These are phyloP conservation scores for Scaptomyza tumidula DNA, from an alignment of 2,888 invertebrate genomes.

Conservation along the genomic window DNA sequence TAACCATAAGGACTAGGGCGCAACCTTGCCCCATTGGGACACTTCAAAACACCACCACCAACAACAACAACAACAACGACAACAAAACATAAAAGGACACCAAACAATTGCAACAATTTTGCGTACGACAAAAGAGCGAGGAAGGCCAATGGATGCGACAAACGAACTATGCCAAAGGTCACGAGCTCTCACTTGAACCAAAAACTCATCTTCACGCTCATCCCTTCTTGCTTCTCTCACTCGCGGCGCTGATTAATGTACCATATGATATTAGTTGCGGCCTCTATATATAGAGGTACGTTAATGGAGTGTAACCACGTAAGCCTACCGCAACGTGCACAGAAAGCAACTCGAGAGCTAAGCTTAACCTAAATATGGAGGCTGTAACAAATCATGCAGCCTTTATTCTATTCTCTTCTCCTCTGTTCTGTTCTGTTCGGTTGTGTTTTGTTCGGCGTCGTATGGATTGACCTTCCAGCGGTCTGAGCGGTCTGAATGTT, in stretches of 20 bases:
- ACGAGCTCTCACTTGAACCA: constrained; percentile 52
- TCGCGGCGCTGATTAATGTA: constrained; percentile 47
- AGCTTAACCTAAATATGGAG: constrained; percentile 70
- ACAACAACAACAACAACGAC: too few species aligned
- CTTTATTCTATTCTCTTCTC: constrained; percentile 24
- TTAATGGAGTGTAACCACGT: constrained; percentile 6
- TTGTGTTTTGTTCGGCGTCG: constrained; percentile 8
- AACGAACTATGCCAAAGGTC: constrained; percentile 30
- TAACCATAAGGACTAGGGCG: background rate
- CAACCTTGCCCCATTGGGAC: constrained; percentile 41
- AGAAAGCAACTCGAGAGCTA: constrained; percentile 38
- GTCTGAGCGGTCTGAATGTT: constrained; percentile 32
- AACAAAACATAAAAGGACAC: constrained; percentile 26
- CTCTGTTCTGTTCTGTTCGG: background rate
- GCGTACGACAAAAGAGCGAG: constrained; percentile 25
- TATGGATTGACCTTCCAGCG: constrained; percentile 59
- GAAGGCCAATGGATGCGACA: constrained; percentile 25
- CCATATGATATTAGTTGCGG: constrained; percentile 29
- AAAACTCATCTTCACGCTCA: constrained; percentile 24
- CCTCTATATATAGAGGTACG: background rate
- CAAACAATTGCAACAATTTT: constrained; percentile 64
- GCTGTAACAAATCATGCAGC: constrained; percentile 42
- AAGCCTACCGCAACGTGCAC: constrained; percentile 35
- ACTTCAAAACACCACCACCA: background rate
- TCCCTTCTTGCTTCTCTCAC: constrained; percentile 1